Percentiles rank a stretch among this genome's conserved stretches.
These are phyloP conservation scores for Puma concolor DNA, from an alignment of 2,113 vertebrate genomes.

Conservation along the genomic window DNA sequence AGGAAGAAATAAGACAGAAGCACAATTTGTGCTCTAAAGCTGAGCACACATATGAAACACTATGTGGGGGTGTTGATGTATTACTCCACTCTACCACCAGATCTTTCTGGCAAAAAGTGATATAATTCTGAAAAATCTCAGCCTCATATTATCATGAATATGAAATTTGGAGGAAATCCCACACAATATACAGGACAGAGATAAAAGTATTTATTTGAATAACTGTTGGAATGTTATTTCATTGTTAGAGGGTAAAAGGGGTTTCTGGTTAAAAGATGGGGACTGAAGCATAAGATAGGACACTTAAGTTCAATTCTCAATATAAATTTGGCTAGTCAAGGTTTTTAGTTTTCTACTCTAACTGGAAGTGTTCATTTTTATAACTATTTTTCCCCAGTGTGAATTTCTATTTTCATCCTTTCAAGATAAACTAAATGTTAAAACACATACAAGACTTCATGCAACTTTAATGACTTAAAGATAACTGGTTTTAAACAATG, in stretches of 20 bases:
- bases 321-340: constrained; percentile 13
- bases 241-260: constrained; percentile 56
- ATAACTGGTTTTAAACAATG: constrained; percentile 9
- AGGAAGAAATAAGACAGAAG: constrained; percentile 81
- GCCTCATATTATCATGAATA: constrained; percentile 75
- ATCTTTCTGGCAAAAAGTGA: constrained; percentile 75
- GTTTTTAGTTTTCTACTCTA: constrained; percentile 47
- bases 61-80: constrained; percentile 77
- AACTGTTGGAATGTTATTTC: constrained; percentile 55
- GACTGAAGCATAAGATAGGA: not conserved
- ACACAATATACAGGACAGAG: constrained; percentile 61
- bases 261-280: not conserved
- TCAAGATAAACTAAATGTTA: constrained; percentile 33
- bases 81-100: constrained; percentile 77
- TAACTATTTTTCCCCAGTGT: constrained; percentile 7
- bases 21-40: constrained; percentile 79
- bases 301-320: constrained; percentile 8
- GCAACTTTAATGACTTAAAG: constrained; percentile 48
- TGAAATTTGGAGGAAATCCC: constrained; percentile 67
- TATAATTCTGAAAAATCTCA: constrained; percentile 75
- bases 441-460: not conserved
- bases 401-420: constrained; percentile 44
- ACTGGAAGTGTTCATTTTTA: constrained; percentile 39
- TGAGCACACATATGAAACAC: constrained; percentile 76
- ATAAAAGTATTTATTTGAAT: constrained; percentile 62